phyloP scores from a whole-genome alignment of 2,797 vertebrate species.

The Orestias chungarensis region DNA sequence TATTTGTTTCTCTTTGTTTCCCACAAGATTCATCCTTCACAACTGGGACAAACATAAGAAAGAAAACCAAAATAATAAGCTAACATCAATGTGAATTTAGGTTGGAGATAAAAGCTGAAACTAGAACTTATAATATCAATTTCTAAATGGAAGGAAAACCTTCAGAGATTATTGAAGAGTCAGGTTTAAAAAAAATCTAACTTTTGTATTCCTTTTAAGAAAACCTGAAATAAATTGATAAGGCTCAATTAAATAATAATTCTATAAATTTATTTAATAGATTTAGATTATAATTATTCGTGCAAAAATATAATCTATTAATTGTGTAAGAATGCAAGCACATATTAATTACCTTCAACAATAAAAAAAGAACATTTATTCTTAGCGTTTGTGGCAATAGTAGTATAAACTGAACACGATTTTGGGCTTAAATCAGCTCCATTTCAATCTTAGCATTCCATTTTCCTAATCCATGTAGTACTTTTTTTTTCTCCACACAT shows the following conservation, averaged over 20 bases:
- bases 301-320: neutral
- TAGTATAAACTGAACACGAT: conserved; percentile 3
- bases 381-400: neutral
- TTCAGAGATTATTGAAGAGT: conserved; percentile 5
- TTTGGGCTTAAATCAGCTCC: conserved; percentile 16
- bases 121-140: conserved; percentile 4
- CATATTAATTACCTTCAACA: neutral
- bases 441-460: conserved; percentile 11
- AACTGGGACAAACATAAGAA: neutral
- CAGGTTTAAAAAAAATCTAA: neutral
- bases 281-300: neutral
- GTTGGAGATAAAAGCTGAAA: conserved; percentile 10
- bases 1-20: neutral
- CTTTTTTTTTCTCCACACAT: conserved; percentile 49
- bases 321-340: neutral
- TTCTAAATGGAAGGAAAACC: neutral
- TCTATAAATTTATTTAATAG: neutral
- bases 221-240: neutral
- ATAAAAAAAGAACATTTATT: conserved; percentile 1
- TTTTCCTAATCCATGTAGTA: conserved; percentile 30
- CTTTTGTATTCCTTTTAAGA: too few relatives aligned
- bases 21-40: neutral
- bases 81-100: neutral
- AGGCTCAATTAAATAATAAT: neutral
- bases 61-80: neutral